These are phyloP conservation scores for Propithecus deckenii DNA, from an alignment of 2,797 vertebrate genomes.

Conservation along the genomic window DNA sequence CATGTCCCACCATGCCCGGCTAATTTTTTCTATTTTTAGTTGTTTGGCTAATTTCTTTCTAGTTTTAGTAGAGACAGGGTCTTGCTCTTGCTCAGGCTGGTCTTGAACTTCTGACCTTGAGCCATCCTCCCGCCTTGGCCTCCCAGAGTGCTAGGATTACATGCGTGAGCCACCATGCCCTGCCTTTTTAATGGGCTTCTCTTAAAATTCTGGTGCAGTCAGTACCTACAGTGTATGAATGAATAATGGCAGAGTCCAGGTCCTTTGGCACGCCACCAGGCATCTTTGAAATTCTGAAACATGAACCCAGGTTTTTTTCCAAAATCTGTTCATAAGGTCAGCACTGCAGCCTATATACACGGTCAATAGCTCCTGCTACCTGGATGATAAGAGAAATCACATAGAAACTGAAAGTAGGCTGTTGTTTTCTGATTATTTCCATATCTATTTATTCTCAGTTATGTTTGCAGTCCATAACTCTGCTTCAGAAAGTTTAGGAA, in stretches of 20 bases:
- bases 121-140: too few relatives aligned
- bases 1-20: too few relatives aligned
- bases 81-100: too few relatives aligned
- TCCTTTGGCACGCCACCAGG: neutral
- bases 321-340: neutral
- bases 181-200: neutral
- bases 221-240: neutral
- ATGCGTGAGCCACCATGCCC: too few relatives aligned
- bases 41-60: too few relatives aligned
- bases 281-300: neutral
- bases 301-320: neutral
- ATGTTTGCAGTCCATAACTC: neutral
- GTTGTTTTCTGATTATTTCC: neutral
- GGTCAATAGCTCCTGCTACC: neutral
- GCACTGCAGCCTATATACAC: neutral
- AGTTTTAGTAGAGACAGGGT: too few relatives aligned
- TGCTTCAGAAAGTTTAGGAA: constrained; percentile 25
- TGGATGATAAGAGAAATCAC: neutral
- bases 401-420: neutral
- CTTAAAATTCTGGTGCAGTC: neutral
- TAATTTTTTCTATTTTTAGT: too few relatives aligned
- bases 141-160: too few relatives aligned
- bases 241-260: neutral
- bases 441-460: neutral
- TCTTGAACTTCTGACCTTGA: too few relatives aligned